These are phyloP conservation scores for Adoxophyes honmai DNA, from an alignment of 1,140 invertebrate genomes.

Conservation along the genomic window DNA sequence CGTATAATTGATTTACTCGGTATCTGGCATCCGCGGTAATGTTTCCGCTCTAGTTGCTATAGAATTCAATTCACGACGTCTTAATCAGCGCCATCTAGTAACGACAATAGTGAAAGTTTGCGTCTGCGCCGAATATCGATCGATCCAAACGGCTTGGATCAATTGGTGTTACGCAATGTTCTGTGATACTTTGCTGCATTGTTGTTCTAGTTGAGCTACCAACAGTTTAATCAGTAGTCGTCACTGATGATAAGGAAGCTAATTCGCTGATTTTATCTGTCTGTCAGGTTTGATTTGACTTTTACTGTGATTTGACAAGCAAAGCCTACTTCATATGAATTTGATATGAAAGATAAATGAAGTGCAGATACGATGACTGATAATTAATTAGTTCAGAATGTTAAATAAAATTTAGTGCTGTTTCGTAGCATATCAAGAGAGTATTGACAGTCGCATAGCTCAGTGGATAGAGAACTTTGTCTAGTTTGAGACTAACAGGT, in stretches of 20 bases:
- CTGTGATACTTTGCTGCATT: neutral
- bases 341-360: too few relatives aligned
- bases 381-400: too few relatives aligned
- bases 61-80: conserved; percentile 41
- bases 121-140: conserved; percentile 41
- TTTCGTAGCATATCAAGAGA: too few relatives aligned
- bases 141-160: conserved; percentile 23
- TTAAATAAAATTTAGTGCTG: too few relatives aligned
- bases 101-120: conserved; percentile 50
- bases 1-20: conserved; percentile 33
- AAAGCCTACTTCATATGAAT: too few relatives aligned
- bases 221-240: too few relatives aligned
- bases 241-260: too few relatives aligned
- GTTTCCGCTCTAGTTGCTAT: conserved; percentile 46
- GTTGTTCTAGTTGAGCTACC: neutral
- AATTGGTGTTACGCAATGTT: conserved; percentile 5
- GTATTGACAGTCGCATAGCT: too few relatives aligned
- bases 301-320: neutral
- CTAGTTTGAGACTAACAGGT: too few relatives aligned
- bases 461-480: too few relatives aligned
- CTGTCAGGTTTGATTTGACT: neutral
- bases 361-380: too few relatives aligned
- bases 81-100: conserved; percentile 39
- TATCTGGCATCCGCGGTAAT: conserved; percentile 19
- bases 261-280: neutral